These are phyloP conservation scores for Nycticorax nycticorax DNA, from an alignment of 2,113 vertebrate genomes.

Conservation along the genomic window DNA sequence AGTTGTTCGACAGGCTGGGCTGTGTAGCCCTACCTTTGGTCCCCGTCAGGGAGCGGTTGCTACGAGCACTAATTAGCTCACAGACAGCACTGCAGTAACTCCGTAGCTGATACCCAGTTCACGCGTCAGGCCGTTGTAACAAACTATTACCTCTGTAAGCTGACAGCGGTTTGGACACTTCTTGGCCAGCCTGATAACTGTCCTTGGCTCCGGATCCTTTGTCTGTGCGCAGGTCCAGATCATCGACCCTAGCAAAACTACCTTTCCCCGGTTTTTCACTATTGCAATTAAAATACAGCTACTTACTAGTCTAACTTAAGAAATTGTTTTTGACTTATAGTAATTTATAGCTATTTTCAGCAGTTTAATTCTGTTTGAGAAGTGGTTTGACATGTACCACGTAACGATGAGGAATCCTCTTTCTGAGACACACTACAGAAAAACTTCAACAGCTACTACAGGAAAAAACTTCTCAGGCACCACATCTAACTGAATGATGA, in stretches of 20 bases:
- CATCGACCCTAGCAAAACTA: neutral
- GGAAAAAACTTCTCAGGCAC: neutral
- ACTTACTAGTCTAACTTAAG: neutral
- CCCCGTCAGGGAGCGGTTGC: fast-evolving
- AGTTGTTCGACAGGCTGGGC: neutral
- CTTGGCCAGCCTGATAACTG: neutral
- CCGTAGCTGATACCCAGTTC: neutral
- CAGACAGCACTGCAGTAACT: neutral
- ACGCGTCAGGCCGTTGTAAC: fast-evolving
- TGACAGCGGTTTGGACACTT: neutral
- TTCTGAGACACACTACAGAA: neutral
- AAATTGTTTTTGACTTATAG: neutral
- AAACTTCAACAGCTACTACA: neutral
- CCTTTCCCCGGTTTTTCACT: neutral
- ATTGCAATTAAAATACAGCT: neutral
- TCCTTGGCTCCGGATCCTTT: neutral
- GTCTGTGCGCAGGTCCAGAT: neutral
- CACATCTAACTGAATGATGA: neutral
- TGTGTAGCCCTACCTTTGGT: neutral
- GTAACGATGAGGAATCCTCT: neutral
- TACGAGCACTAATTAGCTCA: neutral
- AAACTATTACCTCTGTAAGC: neutral
- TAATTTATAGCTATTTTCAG: neutral
- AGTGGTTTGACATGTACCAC: neutral
- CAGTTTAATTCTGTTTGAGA: neutral